A percentile compares a stretch with the other conserved stretches of the same genome.
phyloP scores from a whole-genome alignment of 2,113 vertebrate genomes.

The Polypterus senegalus region DNA sequence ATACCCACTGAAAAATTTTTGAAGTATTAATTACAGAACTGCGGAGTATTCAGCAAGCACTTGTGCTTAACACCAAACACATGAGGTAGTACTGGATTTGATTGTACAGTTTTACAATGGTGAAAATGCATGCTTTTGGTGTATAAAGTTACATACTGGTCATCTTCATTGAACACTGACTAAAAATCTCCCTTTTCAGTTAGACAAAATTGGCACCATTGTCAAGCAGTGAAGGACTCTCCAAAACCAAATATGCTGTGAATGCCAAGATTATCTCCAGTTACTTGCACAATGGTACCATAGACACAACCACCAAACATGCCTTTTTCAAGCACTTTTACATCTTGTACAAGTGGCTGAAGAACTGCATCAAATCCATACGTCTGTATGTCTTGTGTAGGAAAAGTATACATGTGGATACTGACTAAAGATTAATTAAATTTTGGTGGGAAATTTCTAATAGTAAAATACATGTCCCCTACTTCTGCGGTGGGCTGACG shows the following conservation, averaged over 20 bases:
- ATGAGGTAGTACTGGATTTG: conserved; percentile 18
- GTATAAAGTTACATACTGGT: conserved; percentile 8
- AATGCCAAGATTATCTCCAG: conserved; percentile 14
- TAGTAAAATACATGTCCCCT: too few species aligned
- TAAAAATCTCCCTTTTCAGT: conserved; percentile 4
- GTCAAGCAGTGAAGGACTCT: conserved; percentile 17
- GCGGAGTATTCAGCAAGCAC: conserved; percentile 17
- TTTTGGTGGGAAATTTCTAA: too few species aligned
- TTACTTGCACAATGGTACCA: conserved; percentile 19
- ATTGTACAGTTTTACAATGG: conserved; percentile 12
- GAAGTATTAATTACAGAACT: conserved; percentile 16
- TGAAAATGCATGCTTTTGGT: conserved; percentile 12
- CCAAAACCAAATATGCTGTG: conserved; percentile 18
- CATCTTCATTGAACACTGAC: conserved; percentile 16
- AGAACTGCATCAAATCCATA: background rate
- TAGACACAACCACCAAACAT: conserved; percentile 4
- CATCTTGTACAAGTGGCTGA: background rate
- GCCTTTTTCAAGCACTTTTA: conserved; percentile 10
- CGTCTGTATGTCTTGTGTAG: background rate
- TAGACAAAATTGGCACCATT: conserved; percentile 16
- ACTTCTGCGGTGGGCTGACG: too few species aligned
- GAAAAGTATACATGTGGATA: background rate
- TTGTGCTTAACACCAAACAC: conserved; percentile 20
- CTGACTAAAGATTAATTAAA: background rate
- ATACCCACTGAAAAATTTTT: conserved; percentile 21